A percentile compares a stretch with the other conserved stretches of the same genome.
phyloP scores from a whole-genome alignment of 2,797 vertebrate genomes.

The Brachyrhaphis roseni region DNA sequence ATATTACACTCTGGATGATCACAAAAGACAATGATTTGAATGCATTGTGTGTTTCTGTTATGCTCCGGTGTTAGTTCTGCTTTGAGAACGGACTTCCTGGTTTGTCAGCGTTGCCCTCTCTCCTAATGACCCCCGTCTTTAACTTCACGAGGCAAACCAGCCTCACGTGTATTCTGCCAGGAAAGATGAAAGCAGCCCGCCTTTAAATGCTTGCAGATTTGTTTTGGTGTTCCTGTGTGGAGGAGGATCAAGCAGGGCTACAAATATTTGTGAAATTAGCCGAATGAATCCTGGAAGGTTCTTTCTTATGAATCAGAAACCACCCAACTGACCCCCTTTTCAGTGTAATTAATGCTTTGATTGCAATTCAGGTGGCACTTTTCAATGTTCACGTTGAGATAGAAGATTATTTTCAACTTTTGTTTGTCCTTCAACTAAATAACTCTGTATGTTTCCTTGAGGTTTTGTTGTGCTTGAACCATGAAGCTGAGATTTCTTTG shows the following conservation, averaged over 20 bases:
- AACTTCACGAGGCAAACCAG: conserved; percentile 57
- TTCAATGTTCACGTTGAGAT: not conserved
- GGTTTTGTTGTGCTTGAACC: conserved; percentile 1
- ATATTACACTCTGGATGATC: not conserved
- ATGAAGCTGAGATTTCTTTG: not conserved
- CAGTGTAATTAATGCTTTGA: conserved; percentile 31
- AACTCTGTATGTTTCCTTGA: conserved; percentile 1
- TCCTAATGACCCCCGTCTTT: conserved; percentile 52
- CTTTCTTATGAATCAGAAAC: conserved; percentile 25
- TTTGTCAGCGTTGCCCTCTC: conserved; percentile 43
- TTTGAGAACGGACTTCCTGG: conserved; percentile 1
- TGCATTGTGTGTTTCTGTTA: conserved; percentile 15
- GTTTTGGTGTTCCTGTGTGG: conserved; percentile 62
- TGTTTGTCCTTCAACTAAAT: conserved; percentile 11
- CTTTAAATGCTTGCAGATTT: conserved; percentile 78
- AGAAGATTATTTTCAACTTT: not conserved
- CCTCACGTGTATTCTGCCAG: conserved; percentile 62
- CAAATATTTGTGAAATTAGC: conserved; percentile 63
- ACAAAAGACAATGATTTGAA: conserved; percentile 10
- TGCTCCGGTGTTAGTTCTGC: conserved; percentile 8
- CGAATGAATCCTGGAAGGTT: conserved; percentile 34
- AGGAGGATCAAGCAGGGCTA: conserved; percentile 32
- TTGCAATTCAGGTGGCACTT: conserved; percentile 12
- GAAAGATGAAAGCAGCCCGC: conserved; percentile 69
- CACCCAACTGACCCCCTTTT: not conserved